Conservation (phyloP, 2,888 invertebrate genomes). For the Ethmia dodecea region DNA sequence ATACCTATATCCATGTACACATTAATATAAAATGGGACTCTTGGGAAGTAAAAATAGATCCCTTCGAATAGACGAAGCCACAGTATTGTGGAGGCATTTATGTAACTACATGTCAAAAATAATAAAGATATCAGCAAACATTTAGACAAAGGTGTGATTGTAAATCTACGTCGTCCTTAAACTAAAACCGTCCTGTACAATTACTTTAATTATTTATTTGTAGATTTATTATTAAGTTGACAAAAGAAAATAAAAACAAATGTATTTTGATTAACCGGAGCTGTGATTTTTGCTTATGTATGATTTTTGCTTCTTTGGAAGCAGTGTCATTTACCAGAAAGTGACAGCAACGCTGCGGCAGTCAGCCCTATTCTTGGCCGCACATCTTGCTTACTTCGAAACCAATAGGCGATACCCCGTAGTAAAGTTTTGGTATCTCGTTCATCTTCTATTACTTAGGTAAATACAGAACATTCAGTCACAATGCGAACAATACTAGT, state of each 20-base stretch:
- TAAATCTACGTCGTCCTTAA: slow-evolving; percentile 53
- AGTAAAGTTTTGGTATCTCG: too few species aligned
- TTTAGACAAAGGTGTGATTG: background rate
- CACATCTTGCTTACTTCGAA: too few species aligned
- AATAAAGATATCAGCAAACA: background rate
- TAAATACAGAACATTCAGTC: too few species aligned
- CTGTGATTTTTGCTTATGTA: slow-evolving; percentile 77
- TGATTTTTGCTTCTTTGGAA: slow-evolving; percentile 47
- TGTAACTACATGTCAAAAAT: background rate
- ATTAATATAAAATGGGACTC: too few species aligned
- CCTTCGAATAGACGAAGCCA: too few species aligned
- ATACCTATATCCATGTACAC: background rate
- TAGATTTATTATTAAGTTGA: slow-evolving; percentile 61
- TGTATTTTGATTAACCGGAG: slow-evolving; percentile 74
- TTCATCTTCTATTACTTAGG: too few species aligned
- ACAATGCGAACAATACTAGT: too few species aligned
- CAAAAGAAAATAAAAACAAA: slow-evolving; percentile 63
- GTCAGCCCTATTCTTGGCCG: too few species aligned
- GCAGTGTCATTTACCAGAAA: slow-evolving; percentile 26
- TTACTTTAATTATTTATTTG: slow-evolving; percentile 73
- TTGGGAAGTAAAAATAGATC: too few species aligned
- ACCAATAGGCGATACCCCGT: too few species aligned
- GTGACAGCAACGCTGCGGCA: too few species aligned
- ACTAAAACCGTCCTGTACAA: slow-evolving; percentile 62
- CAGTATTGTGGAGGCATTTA: slow-evolving; percentile 17